phyloP scores from a whole-genome alignment of 2,797 vertebrate genomes.

The Catostomus latipinnis region DNA sequence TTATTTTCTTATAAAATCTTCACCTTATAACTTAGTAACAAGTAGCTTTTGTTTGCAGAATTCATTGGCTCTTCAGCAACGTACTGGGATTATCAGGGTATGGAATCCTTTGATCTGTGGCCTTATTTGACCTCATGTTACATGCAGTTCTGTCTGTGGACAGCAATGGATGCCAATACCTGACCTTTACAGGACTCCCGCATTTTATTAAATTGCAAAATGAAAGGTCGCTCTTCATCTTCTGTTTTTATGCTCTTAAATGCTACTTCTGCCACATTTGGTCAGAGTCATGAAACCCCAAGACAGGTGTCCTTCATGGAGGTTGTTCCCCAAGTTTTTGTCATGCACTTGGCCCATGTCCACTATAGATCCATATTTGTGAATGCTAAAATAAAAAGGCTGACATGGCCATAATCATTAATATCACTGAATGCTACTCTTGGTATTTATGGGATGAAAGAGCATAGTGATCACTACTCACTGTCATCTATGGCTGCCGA shows the following conservation, averaged over 20 bases:
- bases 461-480: constrained; percentile 52
- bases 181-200: constrained; percentile 66
- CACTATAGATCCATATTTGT: constrained; percentile 78
- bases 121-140: constrained; percentile 48
- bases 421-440: constrained; percentile 69
- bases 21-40: constrained; percentile 14
- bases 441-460: constrained; percentile 41
- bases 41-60: constrained; percentile 23
- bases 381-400: constrained; percentile 69
- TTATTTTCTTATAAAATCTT: too few species aligned
- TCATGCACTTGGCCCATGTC: constrained; percentile 73
- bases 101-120: constrained; percentile 48
- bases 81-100: constrained; percentile 37
- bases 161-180: constrained; percentile 52
- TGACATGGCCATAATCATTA: constrained; percentile 77
- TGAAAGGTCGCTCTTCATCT: constrained; percentile 72
- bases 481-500: background rate
- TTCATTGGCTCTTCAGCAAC: constrained; percentile 35
- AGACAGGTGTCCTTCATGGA: constrained; percentile 66
- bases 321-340: constrained; percentile 75
- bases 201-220: constrained; percentile 64
- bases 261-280: constrained; percentile 63
- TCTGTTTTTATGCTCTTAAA: constrained; percentile 73
- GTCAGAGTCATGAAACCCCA: constrained; percentile 35
- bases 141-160: constrained; percentile 50